phyloP scores from a whole-genome alignment of 23 tunicate species.

The Clavelina lepadiformis region DNA sequence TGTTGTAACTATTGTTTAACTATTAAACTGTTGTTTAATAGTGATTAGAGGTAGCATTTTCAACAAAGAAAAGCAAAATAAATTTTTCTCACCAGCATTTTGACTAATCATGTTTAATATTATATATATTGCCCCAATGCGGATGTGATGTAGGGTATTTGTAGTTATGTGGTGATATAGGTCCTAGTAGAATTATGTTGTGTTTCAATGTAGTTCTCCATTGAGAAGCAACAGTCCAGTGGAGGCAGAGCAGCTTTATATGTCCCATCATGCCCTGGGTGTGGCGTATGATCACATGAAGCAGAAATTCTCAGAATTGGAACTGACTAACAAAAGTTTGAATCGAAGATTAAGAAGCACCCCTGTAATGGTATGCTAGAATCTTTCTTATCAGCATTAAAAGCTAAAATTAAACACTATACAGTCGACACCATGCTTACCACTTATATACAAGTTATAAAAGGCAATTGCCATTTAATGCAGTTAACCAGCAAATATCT shows the following conservation, averaged over 20 bases:
- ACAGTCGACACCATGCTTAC: too few relatives aligned
- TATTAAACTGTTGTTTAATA: too few relatives aligned
- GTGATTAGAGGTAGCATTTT: too few relatives aligned
- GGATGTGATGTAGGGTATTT: too few relatives aligned
- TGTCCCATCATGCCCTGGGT: slow-evolving; percentile 56
- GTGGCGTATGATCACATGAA: slow-evolving; percentile 65
- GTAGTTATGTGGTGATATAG: too few relatives aligned
- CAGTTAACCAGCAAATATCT: background rate
- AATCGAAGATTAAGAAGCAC: slow-evolving; percentile 12
- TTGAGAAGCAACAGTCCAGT: slow-evolving; percentile 8
- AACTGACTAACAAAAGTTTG: slow-evolving; percentile 27
- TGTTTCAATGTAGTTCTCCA: slow-evolving; percentile 25
- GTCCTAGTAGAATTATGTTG: too few relatives aligned
- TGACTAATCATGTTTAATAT: too few relatives aligned
- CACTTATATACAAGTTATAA: background rate
- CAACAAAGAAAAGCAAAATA: too few relatives aligned
- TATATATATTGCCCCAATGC: too few relatives aligned
- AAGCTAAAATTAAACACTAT: too few relatives aligned
- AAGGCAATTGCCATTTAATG: background rate
- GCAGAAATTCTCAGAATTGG: slow-evolving; percentile 27
- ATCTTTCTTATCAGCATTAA: background rate
- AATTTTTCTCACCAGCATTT: too few relatives aligned
- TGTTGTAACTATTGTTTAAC: too few relatives aligned
- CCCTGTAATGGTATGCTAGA: background rate
- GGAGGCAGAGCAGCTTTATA: slow-evolving; percentile 8